Conservation (phyloP, 2,113 vertebrate species). For the Pangasianodon gigas region DNA sequence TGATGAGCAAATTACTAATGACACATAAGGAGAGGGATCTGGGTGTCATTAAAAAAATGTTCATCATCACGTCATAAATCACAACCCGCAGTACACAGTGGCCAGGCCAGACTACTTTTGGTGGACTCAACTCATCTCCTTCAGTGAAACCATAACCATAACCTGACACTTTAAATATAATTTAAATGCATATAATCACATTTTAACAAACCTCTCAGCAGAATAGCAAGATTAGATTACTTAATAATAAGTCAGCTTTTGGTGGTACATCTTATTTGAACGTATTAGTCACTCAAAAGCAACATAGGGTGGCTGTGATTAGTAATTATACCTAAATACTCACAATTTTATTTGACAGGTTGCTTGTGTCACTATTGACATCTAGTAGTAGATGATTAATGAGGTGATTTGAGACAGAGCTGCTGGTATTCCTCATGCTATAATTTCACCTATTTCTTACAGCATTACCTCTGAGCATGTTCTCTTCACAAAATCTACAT, state of each 20-base stretch:
- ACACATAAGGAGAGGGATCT: constrained; percentile 17
- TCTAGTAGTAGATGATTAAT: constrained; percentile 10
- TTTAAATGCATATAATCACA: constrained; percentile 37
- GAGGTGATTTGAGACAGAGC: constrained; percentile 13
- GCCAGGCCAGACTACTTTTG: neutral
- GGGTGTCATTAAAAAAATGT: neutral
- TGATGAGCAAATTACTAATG: constrained; percentile 3
- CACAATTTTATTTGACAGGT: constrained; percentile 7
- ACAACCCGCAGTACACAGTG: neutral
- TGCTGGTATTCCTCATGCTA: neutral
- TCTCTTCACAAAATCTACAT: neutral
- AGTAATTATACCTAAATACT: constrained; percentile 5
- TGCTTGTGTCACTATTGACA: constrained; percentile 24
- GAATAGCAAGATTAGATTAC: constrained; percentile 31
- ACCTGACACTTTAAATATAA: constrained; percentile 36
- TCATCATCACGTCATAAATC: neutral
- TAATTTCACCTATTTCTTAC: constrained; percentile 2
- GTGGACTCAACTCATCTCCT: constrained; percentile 28
- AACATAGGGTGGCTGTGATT: neutral
- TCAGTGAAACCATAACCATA: constrained; percentile 37
- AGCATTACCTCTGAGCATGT: neutral
- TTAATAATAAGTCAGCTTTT: constrained; percentile 10
- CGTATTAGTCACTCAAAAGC: neutral
- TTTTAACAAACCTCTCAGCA: constrained; percentile 34
- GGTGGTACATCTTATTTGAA: neutral